These are phyloP conservation scores for Chironomus tepperi DNA, from an alignment of 1,140 invertebrate species.

Conservation along the genomic window DNA sequence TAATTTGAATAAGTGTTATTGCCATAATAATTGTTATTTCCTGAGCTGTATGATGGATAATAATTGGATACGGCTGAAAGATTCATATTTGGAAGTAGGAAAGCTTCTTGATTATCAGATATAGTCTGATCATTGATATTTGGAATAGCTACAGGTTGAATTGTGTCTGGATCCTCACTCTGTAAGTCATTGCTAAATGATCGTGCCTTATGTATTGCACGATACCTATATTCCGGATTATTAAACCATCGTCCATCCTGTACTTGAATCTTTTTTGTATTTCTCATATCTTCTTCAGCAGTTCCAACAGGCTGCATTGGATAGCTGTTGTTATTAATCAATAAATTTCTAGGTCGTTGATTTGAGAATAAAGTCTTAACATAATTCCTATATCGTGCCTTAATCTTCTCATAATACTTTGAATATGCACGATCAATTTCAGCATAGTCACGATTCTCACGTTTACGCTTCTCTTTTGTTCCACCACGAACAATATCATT, in stretches of 20 bases:
- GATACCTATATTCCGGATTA: conserved; percentile 30
- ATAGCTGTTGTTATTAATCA: conserved; percentile 19
- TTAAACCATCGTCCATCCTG: conserved; percentile 33
- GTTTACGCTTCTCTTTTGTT: conserved; percentile 28
- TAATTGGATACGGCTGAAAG: background rate
- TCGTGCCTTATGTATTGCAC: conserved; percentile 30
- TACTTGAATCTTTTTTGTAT: conserved; percentile 28
- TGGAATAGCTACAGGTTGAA: background rate
- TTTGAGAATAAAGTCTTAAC: conserved; percentile 33
- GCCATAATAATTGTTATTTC: no score
- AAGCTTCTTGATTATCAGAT: background rate
- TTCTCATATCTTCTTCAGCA: conserved; percentile 20
- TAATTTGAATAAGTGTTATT: no score
- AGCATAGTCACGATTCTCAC: conserved; percentile 30
- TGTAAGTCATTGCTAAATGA: conserved; percentile 17
- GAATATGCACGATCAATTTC: conserved; percentile 35
- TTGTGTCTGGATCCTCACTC: background rate
- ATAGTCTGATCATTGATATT: background rate
- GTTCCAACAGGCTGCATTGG: background rate
- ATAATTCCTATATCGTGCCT: conserved; percentile 37
- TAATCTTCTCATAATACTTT: conserved; percentile 37
- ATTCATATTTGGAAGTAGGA: background rate
- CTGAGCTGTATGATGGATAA: background rate
- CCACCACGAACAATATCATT: background rate
- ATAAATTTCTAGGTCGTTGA: background rate